Evolutionary conservation across 2,113 vertebrate species (phyloP).

Genomic region (Pteruthius melanotis): DNA sequence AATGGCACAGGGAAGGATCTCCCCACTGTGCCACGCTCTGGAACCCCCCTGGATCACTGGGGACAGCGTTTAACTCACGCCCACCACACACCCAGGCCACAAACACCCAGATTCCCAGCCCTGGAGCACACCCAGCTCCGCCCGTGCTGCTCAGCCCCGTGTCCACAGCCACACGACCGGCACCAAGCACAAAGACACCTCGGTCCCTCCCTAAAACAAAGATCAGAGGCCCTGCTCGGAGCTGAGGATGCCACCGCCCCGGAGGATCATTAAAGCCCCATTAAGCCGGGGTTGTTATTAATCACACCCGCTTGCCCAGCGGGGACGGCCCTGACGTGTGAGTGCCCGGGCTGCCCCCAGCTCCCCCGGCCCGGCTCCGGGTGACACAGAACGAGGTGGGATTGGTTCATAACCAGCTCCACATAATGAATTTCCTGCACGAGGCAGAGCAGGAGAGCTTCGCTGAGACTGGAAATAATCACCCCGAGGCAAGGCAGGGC

Average conservation of each 20-base stretch:
- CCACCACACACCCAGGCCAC: fast-evolving
- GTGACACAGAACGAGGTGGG: neutral
- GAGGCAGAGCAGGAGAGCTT: neutral
- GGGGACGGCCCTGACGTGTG: neutral
- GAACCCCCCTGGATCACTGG: neutral
- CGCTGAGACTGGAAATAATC: slow-evolving; percentile 1
- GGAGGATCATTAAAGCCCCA: slow-evolving; percentile 16
- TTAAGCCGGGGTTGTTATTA: slow-evolving; percentile 29
- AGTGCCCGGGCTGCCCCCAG: neutral
- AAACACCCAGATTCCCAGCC: fast-evolving
- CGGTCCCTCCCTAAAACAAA: neutral
- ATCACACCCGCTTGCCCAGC: neutral
- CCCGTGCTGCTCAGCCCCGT: fast-evolving
- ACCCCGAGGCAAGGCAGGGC: slow-evolving; percentile 5
- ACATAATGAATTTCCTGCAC: neutral
- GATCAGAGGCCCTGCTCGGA: neutral
- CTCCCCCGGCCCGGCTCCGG: neutral
- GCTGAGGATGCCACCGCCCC: neutral
- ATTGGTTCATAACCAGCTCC: neutral
- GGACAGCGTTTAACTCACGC: neutral
- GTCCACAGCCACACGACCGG: fast-evolving
- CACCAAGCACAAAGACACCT: neutral
- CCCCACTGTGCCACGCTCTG: neutral
- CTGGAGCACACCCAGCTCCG: too few relatives aligned
- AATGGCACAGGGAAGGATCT: neutral